Percentiles rank a stretch among this genome's conserved stretches.
Evolutionary conservation across 2,797 vertebrate genomes (phyloP).

Genomic region (Lemur catta): DNA sequence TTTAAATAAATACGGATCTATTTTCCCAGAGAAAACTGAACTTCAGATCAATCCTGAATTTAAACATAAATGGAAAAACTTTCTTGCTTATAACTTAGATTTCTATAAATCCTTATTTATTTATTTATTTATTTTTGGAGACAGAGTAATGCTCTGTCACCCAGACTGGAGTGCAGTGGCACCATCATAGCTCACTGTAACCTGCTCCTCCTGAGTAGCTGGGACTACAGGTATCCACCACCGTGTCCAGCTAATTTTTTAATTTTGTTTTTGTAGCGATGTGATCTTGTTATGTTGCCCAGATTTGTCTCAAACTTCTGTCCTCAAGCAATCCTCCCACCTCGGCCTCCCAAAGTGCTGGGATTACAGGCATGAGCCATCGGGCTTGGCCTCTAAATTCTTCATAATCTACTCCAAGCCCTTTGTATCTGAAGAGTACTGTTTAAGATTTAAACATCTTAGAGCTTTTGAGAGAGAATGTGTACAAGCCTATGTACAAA

Average conservation of each 20-base stretch:
- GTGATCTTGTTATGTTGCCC: no score
- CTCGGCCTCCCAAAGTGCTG: no score
- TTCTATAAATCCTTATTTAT: neutral
- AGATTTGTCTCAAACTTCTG: no score
- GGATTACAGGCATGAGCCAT: no score
- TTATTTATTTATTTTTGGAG: neutral
- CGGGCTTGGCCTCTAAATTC: neutral
- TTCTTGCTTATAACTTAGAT: neutral
- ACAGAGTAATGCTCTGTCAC: neutral
- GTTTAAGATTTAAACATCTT: constrained; percentile 20
- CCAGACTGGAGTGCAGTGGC: neutral
- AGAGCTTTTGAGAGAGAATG: neutral
- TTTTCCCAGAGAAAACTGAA: neutral
- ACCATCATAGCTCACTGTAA: no score
- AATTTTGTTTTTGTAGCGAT: no score
- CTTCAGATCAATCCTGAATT: neutral
- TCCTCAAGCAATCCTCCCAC: no score
- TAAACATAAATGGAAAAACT: neutral
- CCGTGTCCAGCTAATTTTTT: no score
- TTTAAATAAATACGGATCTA: neutral
- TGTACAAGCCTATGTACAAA: neutral
- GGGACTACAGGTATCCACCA: no score
- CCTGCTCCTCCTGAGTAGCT: no score
- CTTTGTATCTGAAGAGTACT: neutral
- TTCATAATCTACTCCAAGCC: neutral